A percentile compares a stretch with the other conserved stretches of the same genome.
Conservation (phyloP, 1,140 invertebrate species). For the Drosophila quadrilineata region DNA sequence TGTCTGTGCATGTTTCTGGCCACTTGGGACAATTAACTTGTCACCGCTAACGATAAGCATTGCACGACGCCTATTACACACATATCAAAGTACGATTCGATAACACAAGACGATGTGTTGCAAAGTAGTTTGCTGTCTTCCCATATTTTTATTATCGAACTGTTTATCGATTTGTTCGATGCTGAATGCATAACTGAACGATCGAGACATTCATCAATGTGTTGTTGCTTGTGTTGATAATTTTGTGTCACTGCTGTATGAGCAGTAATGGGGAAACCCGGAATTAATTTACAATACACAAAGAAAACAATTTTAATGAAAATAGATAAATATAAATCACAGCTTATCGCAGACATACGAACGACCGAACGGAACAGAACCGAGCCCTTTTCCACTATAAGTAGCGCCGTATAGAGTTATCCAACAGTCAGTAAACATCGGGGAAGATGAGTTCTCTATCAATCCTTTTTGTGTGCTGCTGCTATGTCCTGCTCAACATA, state of each 20-base stretch:
- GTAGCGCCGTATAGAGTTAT: not conserved
- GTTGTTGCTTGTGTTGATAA: conserved; percentile 92
- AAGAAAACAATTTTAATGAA: conserved; percentile 16
- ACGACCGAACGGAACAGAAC: not conserved
- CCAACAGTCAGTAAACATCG: too few species aligned
- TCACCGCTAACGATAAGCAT: conserved; percentile 1
- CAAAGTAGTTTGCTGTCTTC: not conserved
- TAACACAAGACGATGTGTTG: not conserved
- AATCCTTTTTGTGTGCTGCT: too few species aligned
- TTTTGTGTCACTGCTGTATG: conserved; percentile 89
- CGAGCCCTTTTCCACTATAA: conserved; percentile 1
- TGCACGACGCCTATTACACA: too few species aligned
- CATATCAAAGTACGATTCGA: not conserved
- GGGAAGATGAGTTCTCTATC: too few species aligned
- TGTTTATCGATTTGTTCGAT: too few species aligned
- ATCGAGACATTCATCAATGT: too few species aligned
- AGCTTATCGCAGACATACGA: conserved; percentile 12
- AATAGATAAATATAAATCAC: conserved; percentile 19
- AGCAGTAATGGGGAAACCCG: not conserved
- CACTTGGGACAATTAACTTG: conserved; percentile 9
- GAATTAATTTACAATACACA: not conserved
- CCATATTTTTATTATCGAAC: not conserved
- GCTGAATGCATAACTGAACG: too few species aligned
- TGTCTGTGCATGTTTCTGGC: not conserved
- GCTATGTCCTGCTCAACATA: too few species aligned